Percentiles rank a stretch among this genome's conserved stretches.
Conservation (phyloP, 2,113 vertebrate species). For the Esox niger region DNA sequence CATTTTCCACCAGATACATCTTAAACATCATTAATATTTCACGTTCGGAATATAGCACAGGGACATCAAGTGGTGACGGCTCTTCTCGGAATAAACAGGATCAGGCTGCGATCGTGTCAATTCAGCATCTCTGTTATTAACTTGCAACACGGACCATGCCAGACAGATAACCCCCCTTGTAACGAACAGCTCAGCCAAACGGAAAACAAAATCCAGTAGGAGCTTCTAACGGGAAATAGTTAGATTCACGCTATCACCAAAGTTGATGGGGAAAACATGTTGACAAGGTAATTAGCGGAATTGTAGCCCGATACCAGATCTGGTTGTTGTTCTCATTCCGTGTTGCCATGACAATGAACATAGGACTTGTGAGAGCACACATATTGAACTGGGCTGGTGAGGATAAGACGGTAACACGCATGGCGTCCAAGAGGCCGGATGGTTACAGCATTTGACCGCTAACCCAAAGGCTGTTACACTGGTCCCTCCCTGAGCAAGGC, state of each 20-base stretch:
- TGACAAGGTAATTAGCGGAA: constrained; percentile 18
- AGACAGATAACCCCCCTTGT: constrained; percentile 24
- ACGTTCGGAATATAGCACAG: constrained; percentile 48
- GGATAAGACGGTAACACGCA: no score
- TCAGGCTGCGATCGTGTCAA: constrained; percentile 31
- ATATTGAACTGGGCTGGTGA: no score
- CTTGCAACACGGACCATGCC: constrained; percentile 25
- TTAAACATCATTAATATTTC: constrained; percentile 30
- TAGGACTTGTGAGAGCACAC: no score
- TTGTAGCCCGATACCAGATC: neutral
- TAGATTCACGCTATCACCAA: constrained; percentile 1
- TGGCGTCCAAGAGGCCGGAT: no score
- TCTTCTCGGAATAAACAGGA: constrained; percentile 32
- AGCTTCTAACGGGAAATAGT: constrained; percentile 26
- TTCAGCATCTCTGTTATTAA: constrained; percentile 55
- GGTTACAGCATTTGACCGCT: no score
- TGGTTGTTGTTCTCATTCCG: no score
- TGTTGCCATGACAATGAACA: no score
- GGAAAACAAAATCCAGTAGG: neutral
- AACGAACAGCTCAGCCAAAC: constrained; percentile 32
- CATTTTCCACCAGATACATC: constrained; percentile 3
- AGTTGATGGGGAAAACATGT: constrained; percentile 3
- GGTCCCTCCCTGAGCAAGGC: no score
- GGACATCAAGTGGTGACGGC: neutral
- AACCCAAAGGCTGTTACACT: no score